A percentile compares a stretch with the other conserved stretches of the same genome.
Conservation (phyloP, 2,888 invertebrate species). For the Thysanoteuthis rhombus region DNA sequence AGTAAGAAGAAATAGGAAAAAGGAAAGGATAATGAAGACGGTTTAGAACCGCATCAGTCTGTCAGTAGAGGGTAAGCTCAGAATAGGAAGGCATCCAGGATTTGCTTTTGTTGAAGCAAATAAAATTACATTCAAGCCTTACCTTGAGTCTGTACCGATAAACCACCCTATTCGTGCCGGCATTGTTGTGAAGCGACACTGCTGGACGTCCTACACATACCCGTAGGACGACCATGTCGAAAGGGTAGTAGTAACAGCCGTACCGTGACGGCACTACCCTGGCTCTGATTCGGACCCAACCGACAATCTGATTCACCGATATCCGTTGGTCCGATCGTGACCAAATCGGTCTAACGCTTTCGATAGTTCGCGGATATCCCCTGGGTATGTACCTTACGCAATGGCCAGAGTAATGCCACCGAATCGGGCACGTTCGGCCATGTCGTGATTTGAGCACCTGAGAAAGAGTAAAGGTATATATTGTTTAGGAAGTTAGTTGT, state of each 20-base stretch:
- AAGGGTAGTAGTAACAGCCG: background rate
- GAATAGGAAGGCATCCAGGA: background rate
- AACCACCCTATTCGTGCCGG: background rate
- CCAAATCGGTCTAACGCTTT: background rate
- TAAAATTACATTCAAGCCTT: background rate
- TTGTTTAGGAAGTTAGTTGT: background rate
- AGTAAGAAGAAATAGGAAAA: background rate
- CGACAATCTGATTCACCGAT: background rate
- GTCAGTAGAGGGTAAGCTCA: background rate
- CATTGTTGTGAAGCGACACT: background rate
- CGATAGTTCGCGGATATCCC: background rate
- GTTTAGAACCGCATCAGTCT: background rate
- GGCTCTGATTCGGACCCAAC: conserved; percentile 12
- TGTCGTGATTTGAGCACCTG: background rate
- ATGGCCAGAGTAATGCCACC: background rate
- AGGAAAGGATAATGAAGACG: background rate
- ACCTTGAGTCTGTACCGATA: background rate
- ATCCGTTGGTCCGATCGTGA: background rate
- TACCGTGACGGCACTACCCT: background rate
- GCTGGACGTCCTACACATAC: background rate
- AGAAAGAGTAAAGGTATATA: background rate
- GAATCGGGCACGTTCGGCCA: background rate
- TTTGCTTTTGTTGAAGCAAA: background rate
- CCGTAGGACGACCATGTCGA: background rate
- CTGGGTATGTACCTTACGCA: background rate